Base-by-base conservation (phyloP, 2,797 vertebrate genomes). In the Cryptoblepharus egeriae region DNA sequence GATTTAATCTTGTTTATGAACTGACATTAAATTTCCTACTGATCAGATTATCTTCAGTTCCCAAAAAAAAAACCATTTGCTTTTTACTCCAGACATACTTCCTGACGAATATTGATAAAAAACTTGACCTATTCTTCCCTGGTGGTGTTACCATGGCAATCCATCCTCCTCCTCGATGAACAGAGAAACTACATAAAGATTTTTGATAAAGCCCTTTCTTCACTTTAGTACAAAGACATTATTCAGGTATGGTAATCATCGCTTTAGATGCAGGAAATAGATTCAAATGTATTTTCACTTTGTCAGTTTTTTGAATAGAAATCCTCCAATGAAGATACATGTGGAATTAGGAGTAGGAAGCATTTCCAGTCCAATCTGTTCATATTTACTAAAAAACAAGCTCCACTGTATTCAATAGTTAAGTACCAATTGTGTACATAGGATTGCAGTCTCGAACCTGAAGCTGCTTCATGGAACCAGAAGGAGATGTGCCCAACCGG, bases 81-180 rank as follows among this genome's bases (percentile, higher is more conserved):
- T 81, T 90, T 91, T 87, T 87, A 68, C 75, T 88, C 4, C 52
- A 58, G 79, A 8, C 22, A 77, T 79, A 58, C 80, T 84, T 91
- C 92, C 84, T 0, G 0, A 91, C 64, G 77, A 86, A 88, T n/a
- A 93, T 87, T 87, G 87, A 89, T 80, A 90, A 89, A n/a, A 84
- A 93, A 90, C 79, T 84, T 92, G 88, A 89, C 87, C 85, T 92
- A 77, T 88, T 93, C 90, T 88, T 94, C 87, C 81, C 78, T 75
- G 67, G 57, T 37, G 80, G 75, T 83, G 94, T 92, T 93, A 89
- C 74, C 82, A 93, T 89, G 55, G 83, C 42, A 82, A 84, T 91
- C 88, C 26, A 87, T 92, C 89, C 89, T 63, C 15, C 67, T 82
- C 84, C 85, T 75, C 75, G 83, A 86, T 81, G 61, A 85, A 52